A percentile compares a stretch with the other conserved stretches of the same genome.
Conservation (phyloP, 2,888 invertebrate genomes). For the Lasius fuliginosus region DNA sequence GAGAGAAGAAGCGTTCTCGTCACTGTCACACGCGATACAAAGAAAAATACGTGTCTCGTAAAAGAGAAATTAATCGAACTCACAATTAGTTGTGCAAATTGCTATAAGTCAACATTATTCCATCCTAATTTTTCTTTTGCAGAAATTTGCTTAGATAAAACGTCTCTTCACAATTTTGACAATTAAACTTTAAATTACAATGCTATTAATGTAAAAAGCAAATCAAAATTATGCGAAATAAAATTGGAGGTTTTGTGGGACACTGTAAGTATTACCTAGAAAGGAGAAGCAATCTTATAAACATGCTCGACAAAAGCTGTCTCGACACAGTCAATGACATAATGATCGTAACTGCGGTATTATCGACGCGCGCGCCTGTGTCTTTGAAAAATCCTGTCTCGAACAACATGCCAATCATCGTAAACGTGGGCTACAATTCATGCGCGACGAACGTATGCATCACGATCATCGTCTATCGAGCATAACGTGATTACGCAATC, state of each 20-base stretch:
- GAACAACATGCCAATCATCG: conserved; percentile 35
- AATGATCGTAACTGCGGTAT: conserved; percentile 1
- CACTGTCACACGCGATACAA: conserved; percentile 2
- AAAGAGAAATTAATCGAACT: conserved; percentile 22
- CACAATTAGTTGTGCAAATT: background rate
- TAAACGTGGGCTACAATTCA: conserved; percentile 17
- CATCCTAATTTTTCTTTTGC: background rate
- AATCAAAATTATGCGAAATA: background rate
- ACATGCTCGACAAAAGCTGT: background rate
- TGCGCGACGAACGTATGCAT: conserved; percentile 26
- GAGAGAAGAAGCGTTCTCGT: conserved; percentile 5
- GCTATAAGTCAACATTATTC: background rate
- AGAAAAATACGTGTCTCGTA: background rate
- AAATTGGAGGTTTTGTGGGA: background rate
- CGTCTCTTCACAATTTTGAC: background rate
- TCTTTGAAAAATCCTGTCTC: conserved; percentile 7
- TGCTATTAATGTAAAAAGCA: background rate
- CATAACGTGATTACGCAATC: conserved; percentile 63
- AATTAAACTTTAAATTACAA: background rate
- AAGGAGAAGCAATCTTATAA: background rate
- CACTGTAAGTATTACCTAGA: no score
- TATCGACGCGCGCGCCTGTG: background rate
- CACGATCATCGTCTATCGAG: conserved; percentile 35
- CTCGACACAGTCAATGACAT: conserved; percentile 7
- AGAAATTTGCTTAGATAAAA: background rate